These are phyloP conservation scores for Leucophora obtusa DNA, from an alignment of 2,888 invertebrate species.

Conservation along the genomic window DNA sequence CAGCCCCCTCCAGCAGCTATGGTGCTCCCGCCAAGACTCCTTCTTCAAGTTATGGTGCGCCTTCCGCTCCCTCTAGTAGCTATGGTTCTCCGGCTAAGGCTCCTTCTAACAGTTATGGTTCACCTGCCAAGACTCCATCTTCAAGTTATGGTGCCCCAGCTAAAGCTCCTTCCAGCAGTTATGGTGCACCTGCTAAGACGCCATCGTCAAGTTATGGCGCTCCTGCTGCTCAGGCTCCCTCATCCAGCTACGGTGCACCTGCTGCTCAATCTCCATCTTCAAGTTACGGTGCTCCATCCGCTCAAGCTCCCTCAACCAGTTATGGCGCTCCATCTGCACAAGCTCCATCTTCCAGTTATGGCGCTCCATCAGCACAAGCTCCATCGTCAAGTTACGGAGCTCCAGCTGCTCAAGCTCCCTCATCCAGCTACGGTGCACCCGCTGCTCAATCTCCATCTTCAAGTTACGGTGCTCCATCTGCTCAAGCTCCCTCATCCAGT, in stretches of 20 bases:
- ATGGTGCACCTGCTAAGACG: conserved; percentile 77
- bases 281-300: conserved; percentile 78
- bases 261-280: conserved; percentile 71
- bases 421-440: too few relatives aligned
- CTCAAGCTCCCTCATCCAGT: conserved; percentile 66
- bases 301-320: conserved; percentile 70
- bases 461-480: too few relatives aligned
- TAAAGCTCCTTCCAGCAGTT: conserved; percentile 60
- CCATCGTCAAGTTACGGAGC: conserved; percentile 65
- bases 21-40: conserved; percentile 74
- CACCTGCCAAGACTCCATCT: conserved; percentile 67
- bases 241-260: conserved; percentile 75
- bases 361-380: conserved; percentile 69
- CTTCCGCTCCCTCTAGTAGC: conserved; percentile 65
- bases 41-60: conserved; percentile 74
- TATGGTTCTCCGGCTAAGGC: conserved; percentile 78
- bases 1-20: conserved; percentile 72
- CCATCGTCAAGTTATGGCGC: conserved; percentile 78
- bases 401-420: conserved; percentile 42
- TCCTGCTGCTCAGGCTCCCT: conserved; percentile 69
- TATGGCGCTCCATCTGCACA: conserved; percentile 69
- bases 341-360: conserved; percentile 66
- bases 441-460: too few relatives aligned
- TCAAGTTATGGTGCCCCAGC: conserved; percentile 70
- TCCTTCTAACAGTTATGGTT: conserved; percentile 70